phyloP scores from a whole-genome alignment of 2,888 invertebrate genomes.

The Microchrysa polita region DNA sequence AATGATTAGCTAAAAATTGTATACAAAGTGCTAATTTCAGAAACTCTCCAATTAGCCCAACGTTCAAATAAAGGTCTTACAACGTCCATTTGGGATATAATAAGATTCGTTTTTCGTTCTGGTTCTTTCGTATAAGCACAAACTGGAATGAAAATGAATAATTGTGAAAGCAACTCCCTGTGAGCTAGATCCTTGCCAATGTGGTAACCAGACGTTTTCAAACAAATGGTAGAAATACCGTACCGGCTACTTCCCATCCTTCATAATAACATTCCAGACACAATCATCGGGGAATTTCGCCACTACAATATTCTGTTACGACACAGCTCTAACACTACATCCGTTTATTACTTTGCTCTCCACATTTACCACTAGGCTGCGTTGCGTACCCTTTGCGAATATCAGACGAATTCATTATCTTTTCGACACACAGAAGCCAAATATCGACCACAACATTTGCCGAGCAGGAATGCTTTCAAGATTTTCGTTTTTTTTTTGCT shows the following conservation, averaged over 20 bases:
- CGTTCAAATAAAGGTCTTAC: too few relatives aligned
- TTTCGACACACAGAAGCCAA: constrained; percentile 4
- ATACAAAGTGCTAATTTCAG: too few relatives aligned
- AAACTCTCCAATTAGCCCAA: too few relatives aligned
- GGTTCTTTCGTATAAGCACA: background rate
- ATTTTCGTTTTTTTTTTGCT: background rate
- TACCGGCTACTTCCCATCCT: background rate
- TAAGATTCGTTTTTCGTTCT: too few relatives aligned
- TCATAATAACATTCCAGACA: constrained; percentile 16
- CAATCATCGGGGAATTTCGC: background rate
- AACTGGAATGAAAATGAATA: background rate
- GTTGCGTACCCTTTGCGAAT: background rate
- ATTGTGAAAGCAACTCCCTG: background rate
- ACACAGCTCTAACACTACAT: constrained; percentile 20
- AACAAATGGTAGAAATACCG: constrained; percentile 1
- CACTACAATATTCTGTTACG: constrained; percentile 36
- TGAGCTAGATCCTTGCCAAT: background rate
- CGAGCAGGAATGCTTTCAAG: too few relatives aligned
- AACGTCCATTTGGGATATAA: too few relatives aligned
- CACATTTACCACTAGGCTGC: constrained; percentile 43
- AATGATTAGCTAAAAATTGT: too few relatives aligned
- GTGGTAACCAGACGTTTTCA: constrained; percentile 11
- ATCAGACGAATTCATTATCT: constrained; percentile 28
- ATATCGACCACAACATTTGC: constrained; percentile 18
- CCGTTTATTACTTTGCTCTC: constrained; percentile 43